A percentile compares a stretch with the other conserved stretches of the same genome.
Evolutionary conservation across 1,140 invertebrate species (phyloP).

Genomic region (Drosophila murphyi): DNA sequence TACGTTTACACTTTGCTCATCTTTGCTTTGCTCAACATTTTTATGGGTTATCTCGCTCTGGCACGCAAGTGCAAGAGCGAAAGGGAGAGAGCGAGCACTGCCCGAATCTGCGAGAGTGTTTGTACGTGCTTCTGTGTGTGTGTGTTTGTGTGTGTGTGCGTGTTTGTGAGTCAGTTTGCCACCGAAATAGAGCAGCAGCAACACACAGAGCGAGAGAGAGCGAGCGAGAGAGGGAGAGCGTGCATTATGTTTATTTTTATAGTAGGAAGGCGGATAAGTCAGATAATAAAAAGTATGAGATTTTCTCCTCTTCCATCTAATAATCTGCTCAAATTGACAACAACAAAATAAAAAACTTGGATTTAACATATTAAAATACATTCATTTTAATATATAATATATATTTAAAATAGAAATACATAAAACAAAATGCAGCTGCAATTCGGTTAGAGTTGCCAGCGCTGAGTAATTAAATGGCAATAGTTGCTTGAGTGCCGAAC

Average conservation of each 20-base stretch:
- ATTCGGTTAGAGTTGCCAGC: background rate
- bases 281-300: slow-evolving; percentile 22
- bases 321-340: slow-evolving; percentile 24
- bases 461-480: slow-evolving; percentile 26
- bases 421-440: background rate
- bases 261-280: slow-evolving; percentile 43
- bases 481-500: background rate
- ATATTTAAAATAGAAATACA: background rate
- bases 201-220: slow-evolving; percentile 18
- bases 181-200: slow-evolving; percentile 29
- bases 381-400: background rate
- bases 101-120: slow-evolving; percentile 18
- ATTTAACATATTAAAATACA: background rate
- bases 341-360: background rate
- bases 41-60: slow-evolving; percentile 82
- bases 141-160: slow-evolving; percentile 5
- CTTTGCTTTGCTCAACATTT: slow-evolving; percentile 75
- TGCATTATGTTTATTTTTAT: slow-evolving; percentile 20
- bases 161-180: slow-evolving; percentile 25
- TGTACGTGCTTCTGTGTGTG: slow-evolving; percentile 11
- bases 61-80: slow-evolving; percentile 56
- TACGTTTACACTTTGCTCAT: slow-evolving; percentile 81
- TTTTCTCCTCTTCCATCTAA: slow-evolving; percentile 5
- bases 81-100: slow-evolving; percentile 40
- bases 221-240: slow-evolving; percentile 32